Percentiles rank a stretch among this genome's conserved stretches.
These are phyloP conservation scores for Morphnarchus princeps DNA, from an alignment of 2,113 vertebrate species.

Conservation along the genomic window DNA sequence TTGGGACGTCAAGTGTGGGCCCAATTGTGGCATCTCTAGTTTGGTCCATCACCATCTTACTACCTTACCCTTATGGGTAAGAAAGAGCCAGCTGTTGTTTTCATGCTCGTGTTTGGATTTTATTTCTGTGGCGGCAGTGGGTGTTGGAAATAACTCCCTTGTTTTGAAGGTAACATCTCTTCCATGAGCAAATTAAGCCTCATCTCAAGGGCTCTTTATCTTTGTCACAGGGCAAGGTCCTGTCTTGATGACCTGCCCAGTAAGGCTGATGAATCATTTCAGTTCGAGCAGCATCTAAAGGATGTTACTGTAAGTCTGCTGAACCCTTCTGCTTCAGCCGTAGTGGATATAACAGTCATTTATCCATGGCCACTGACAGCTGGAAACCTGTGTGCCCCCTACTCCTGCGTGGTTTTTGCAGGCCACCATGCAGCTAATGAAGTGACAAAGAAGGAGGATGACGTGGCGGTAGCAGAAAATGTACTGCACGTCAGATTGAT, in stretches of 20 bases:
- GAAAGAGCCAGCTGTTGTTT: background rate
- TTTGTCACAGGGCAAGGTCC: background rate
- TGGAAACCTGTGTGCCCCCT: accelerated
- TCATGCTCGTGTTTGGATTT: background rate
- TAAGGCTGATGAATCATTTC: background rate
- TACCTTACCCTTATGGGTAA: background rate
- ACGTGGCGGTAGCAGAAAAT: background rate
- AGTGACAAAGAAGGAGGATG: background rate
- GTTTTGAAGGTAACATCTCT: background rate
- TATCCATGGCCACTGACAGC: background rate
- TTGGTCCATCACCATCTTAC: background rate
- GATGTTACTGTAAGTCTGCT: background rate
- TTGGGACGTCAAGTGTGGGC: background rate
- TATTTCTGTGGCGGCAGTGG: background rate
- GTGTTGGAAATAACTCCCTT: background rate
- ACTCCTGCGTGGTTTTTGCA: background rate
- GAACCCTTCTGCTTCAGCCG: background rate
- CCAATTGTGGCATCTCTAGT: accelerated
- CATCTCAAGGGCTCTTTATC: background rate
- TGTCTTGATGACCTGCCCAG: background rate
- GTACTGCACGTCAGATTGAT: background rate
- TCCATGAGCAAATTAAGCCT: background rate
- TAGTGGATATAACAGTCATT: background rate
- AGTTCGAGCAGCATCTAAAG: background rate
- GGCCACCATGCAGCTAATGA: background rate